Conservation (phyloP, 2,888 invertebrate genomes). For the Chrysomela aeneicollis region DNA sequence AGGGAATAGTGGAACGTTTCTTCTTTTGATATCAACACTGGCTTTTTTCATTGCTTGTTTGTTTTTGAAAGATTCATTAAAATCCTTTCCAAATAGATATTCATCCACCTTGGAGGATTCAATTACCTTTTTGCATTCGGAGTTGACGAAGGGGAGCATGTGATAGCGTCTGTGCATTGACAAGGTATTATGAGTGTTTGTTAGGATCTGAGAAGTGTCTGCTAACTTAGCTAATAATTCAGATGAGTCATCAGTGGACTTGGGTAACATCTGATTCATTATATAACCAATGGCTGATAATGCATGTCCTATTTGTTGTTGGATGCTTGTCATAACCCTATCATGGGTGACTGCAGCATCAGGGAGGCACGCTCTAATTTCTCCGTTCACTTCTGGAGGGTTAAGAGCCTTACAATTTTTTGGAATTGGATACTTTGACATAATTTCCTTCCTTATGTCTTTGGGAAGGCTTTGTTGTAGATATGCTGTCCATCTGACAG, state of each 20-base stretch:
- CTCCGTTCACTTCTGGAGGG: conserved; percentile 1
- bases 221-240: conserved; percentile 9
- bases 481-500: no score
- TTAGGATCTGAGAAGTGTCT: conserved; percentile 4
- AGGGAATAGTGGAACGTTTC: no score
- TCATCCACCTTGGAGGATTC: no score
- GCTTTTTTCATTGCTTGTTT: no score
- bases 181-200: not conserved
- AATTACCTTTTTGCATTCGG: not conserved
- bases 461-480: no score
- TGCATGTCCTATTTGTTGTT: conserved; percentile 2
- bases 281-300: not conserved
- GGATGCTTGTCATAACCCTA: not conserved
- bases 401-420: not conserved
- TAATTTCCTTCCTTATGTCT: not conserved
- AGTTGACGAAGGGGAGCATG: not conserved
- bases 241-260: conserved; percentile 1
- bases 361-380: not conserved
- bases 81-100: not conserved
- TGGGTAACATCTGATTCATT: not conserved
- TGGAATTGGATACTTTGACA: not conserved
- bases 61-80: no score
- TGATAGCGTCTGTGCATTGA: not conserved
- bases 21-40: no score
- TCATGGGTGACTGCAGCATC: not conserved